Percentiles rank a stretch among this genome's conserved stretches.
Evolutionary conservation across 2,113 vertebrate genomes (phyloP).

Genomic region (Gambusia affinis): DNA sequence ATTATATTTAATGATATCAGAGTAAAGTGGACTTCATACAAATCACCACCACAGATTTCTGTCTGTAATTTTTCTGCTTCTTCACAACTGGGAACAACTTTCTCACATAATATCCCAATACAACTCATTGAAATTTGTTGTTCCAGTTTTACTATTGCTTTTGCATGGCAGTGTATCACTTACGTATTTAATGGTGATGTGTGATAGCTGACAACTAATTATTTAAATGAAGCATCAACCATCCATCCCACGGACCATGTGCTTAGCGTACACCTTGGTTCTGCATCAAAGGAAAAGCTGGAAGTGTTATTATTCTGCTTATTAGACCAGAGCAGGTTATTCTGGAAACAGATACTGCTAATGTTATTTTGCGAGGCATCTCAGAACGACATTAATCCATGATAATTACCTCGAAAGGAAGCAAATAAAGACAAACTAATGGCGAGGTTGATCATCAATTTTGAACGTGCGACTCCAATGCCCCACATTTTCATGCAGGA

Average conservation of each 20-base stretch:
- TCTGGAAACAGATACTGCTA: constrained; percentile 74
- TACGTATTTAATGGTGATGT: constrained; percentile 36
- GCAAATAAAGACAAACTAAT: constrained; percentile 84
- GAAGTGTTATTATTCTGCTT: constrained; percentile 70
- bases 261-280: constrained; percentile 52
- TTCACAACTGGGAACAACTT: no score
- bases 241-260: constrained; percentile 32
- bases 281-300: constrained; percentile 62
- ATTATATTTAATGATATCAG: not conserved
- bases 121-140: not conserved
- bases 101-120: not conserved
- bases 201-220: constrained; percentile 67
- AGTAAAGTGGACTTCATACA: not conserved
- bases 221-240: constrained; percentile 57
- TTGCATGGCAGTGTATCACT: not conserved
- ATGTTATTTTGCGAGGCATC: constrained; percentile 75
- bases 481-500: constrained; percentile 81
- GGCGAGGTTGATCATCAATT: constrained; percentile 78
- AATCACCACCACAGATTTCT: no score
- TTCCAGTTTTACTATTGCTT: not conserved
- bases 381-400: constrained; percentile 79
- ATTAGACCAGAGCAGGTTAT: constrained; percentile 74
- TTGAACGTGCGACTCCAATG: constrained; percentile 69
- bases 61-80: no score
- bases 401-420: constrained; percentile 82